Evolutionary conservation across 2,113 vertebrate genomes (phyloP).

Genomic region (Gorsachius goisagi): DNA sequence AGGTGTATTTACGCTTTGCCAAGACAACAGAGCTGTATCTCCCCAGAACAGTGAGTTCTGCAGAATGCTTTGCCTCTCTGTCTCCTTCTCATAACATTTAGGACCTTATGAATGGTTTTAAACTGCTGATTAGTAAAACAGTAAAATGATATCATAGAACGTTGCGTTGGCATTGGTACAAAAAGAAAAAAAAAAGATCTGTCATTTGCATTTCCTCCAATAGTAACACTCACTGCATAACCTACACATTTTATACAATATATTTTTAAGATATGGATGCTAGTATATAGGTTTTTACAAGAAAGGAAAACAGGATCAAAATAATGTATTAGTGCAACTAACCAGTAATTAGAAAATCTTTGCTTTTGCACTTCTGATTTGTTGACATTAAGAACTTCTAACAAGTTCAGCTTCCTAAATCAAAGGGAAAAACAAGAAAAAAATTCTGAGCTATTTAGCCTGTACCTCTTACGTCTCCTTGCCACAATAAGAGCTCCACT

Average conservation of each 20-base stretch:
- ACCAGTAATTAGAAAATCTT: background rate
- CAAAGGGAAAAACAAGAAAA: background rate
- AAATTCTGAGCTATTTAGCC: background rate
- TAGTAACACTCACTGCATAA: background rate
- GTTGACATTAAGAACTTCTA: background rate
- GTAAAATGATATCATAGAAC: background rate
- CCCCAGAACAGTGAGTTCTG: background rate
- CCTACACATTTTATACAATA: rapidly evolving
- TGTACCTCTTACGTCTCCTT: background rate
- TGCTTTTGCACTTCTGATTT: background rate
- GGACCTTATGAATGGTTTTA: background rate
- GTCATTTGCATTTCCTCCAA: background rate
- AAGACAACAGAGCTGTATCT: background rate
- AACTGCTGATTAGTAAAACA: background rate
- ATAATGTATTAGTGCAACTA: background rate
- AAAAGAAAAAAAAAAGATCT: background rate
- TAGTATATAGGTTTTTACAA: background rate
- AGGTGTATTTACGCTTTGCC: background rate
- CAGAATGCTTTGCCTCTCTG: background rate
- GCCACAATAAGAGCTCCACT: background rate
- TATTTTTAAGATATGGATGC: background rate
- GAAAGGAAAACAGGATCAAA: background rate
- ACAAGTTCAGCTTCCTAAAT: background rate
- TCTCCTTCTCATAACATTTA: background rate
- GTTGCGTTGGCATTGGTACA: background rate